A percentile compares a stretch with the other conserved stretches of the same genome.
These are phyloP conservation scores for Nymphalis polychloros DNA, from an alignment of 2,888 invertebrate species.

Conservation along the genomic window DNA sequence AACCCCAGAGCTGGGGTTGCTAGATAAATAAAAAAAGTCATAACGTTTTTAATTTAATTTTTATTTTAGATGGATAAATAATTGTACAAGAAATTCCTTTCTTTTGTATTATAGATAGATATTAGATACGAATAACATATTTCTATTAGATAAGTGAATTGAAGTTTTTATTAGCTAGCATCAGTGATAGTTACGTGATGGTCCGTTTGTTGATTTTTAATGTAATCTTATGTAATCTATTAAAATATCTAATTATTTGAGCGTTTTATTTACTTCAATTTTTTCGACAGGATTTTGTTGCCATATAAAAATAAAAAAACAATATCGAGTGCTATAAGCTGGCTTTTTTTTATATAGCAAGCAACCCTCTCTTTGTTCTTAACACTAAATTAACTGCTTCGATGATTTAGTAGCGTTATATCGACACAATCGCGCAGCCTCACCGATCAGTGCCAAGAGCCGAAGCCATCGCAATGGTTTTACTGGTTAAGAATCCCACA, in stretches of 20 bases:
- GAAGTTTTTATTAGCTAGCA: constrained; percentile 9
- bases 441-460: too few relatives aligned
- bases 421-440: too few relatives aligned
- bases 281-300: background rate
- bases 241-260: constrained; percentile 6
- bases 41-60: background rate
- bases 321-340: too few relatives aligned
- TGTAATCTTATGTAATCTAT: constrained; percentile 14
- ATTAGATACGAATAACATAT: constrained; percentile 7
- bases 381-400: too few relatives aligned
- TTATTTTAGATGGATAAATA: background rate
- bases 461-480: too few relatives aligned
- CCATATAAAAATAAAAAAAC: background rate
- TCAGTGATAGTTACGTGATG: constrained; percentile 1
- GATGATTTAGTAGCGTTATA: too few relatives aligned
- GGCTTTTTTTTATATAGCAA: too few relatives aligned
- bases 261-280: background rate
- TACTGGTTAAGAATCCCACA: too few relatives aligned
- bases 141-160: constrained; percentile 11
- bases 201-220: constrained; percentile 11
- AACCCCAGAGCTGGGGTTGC: too few relatives aligned
- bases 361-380: too few relatives aligned
- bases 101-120: constrained; percentile 18
- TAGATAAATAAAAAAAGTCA: background rate
- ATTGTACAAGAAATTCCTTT: constrained; percentile 10